Evolutionary conservation across 1,140 invertebrate species (phyloP), one percentile per base, ranked within the genome.

Genomic region (Leptonema lineaticorne): DNA sequence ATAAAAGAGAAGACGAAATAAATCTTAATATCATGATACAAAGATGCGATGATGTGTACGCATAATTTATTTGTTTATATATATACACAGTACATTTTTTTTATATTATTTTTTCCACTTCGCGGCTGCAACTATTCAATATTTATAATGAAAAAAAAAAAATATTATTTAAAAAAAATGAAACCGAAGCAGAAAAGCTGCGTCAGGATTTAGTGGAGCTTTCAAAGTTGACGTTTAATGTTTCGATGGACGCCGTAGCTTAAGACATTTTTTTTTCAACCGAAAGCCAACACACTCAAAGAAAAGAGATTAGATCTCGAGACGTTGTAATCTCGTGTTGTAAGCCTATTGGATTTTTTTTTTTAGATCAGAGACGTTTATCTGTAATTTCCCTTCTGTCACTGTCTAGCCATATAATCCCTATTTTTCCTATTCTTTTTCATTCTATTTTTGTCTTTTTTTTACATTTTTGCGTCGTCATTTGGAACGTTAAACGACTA

Each of bases 321-420:
- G 30, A 37, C 57, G 57, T n/a, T 24, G 57, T 59, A 59, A 59
- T 59, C 57, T 59, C 28, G 27, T 30, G 18, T 59, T 16, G 57
- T 59, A 59, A 59, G 57, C 28, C 57, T 59, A 29, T 59, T 59
- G 57, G 57, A 59, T 59, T 59, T 59, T n/a, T n/a, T n/a, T n/a
- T n/a, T 29, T 33, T 59, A 37, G 28, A 59, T 59, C 14, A 9
- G 20, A 59, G 57, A 59, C 57, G 26, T 59, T 59, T 37, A 59
- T 59, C 30, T 37, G 57, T 59, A 53, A 53, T 53, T 53, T 53
- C 50, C 50, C 50, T 59, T 37, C 57, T 59, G 57, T 59, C 57
- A 59, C 57, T 18, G 27, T 33, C 26, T 57, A 4, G 28, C 28
- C 24, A n/a, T n/a, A 22, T 22, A 24, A 24, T 53, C 24, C 18